Percentiles rank a stretch among this genome's conserved stretches.
Evolutionary conservation across 2,888 invertebrate genomes (phyloP).

Genomic region (Drosophila meridionalis): DNA sequence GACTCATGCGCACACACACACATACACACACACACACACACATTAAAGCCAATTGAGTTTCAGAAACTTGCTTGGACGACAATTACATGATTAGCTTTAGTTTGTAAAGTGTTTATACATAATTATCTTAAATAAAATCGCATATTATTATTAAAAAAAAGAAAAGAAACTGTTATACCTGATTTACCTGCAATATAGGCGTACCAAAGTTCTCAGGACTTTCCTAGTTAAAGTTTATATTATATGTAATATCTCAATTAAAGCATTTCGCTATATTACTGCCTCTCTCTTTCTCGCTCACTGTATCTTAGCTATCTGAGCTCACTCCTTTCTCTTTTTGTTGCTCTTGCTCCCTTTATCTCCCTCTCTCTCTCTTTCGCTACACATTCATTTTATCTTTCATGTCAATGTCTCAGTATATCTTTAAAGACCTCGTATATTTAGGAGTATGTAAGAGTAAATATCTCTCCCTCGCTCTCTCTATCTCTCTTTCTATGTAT

Average conservation of each 20-base stretch:
- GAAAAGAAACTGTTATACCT: not conserved
- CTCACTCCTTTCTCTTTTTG: no score
- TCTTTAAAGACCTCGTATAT: not conserved
- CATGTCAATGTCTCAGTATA: no score
- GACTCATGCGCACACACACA: constrained; percentile 2
- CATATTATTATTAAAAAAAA: constrained; percentile 18
- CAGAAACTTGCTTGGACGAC: constrained; percentile 40
- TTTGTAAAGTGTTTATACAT: constrained; percentile 51
- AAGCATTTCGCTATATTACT: not conserved
- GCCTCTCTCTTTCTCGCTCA: not conserved
- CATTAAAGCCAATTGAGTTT: constrained; percentile 34
- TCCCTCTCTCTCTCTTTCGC: no score
- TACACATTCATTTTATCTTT: no score
- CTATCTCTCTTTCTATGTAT: no score
- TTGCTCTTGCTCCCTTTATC: no score
- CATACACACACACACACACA: constrained; percentile 6
- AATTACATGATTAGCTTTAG: constrained; percentile 37
- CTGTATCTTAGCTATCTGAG: no score
- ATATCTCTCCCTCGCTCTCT: not conserved
- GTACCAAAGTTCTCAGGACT: no score
- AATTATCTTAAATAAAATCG: constrained; percentile 46
- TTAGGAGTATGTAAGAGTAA: not conserved
- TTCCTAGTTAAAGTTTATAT: not conserved
- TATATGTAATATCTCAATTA: not conserved
- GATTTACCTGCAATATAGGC: no score